phyloP scores from a whole-genome alignment of 2,888 invertebrate genomes.

The Blera fallax region DNA sequence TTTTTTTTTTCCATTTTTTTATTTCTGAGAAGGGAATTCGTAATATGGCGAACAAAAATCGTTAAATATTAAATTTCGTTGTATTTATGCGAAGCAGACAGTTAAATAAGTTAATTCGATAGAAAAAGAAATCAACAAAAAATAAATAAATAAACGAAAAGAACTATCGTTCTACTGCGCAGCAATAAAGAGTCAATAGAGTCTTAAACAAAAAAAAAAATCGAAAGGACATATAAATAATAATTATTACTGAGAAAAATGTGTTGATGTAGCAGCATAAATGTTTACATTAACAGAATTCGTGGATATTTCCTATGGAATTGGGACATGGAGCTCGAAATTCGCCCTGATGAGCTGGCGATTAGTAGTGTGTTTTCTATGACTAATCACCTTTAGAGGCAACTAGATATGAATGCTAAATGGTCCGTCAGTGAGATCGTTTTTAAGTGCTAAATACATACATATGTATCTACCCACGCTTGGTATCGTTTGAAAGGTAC shows the following conservation, averaged over 20 bases:
- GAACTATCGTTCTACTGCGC: not conserved
- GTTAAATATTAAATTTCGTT: slow-evolving; percentile 37
- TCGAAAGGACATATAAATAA: not conserved
- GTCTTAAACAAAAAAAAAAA: not conserved
- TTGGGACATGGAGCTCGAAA: not conserved
- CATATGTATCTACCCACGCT: too few species aligned
- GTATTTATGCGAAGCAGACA: slow-evolving; percentile 24
- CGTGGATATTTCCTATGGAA: not conserved
- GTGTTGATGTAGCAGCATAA: not conserved
- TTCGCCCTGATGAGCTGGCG: not conserved
- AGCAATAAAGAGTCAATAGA: not conserved
- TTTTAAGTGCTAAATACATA: too few species aligned
- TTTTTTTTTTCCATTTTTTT: slow-evolving; percentile 25
- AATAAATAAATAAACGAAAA: not conserved
- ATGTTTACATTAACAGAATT: not conserved
- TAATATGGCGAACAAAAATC: slow-evolving; percentile 10
- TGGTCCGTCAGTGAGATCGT: too few species aligned
- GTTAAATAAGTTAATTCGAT: slow-evolving; percentile 38
- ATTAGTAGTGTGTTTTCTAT: too few species aligned
- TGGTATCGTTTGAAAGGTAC: too few species aligned
- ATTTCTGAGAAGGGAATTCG: slow-evolving; percentile 33
- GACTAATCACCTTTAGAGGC: too few species aligned
- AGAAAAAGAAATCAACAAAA: not conserved
- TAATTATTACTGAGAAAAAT: not conserved
- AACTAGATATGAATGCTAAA: too few species aligned